Percentiles rank a stretch among this genome's conserved stretches.
Conservation (phyloP, 2,113 vertebrate genomes). For the Lynx canadensis region DNA sequence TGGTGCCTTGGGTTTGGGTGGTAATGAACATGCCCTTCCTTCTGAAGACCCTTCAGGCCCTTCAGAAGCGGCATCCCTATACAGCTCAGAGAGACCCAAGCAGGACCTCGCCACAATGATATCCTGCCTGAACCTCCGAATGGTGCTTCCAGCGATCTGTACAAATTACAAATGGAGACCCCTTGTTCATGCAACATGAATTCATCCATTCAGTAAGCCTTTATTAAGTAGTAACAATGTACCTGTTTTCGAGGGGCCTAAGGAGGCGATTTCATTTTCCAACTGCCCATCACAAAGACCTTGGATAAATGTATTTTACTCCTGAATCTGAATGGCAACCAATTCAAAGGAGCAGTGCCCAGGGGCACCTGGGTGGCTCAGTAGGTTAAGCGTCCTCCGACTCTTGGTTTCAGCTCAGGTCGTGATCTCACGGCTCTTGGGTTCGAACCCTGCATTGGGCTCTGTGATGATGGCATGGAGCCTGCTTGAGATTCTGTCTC, state of each 20-base stretch:
- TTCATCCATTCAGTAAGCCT: neutral
- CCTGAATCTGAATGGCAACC: conserved; percentile 13
- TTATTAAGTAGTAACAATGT: neutral
- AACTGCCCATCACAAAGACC: neutral
- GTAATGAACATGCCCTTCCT: neutral
- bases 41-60: neutral
- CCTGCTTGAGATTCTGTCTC: no score
- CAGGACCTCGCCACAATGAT: neutral
- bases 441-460: no score
- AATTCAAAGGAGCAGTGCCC: neutral
- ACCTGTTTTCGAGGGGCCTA: neutral
- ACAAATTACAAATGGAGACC: neutral
- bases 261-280: conserved; percentile 27
- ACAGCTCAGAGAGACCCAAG: neutral
- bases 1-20: neutral
- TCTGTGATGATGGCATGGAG: no score
- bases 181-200: neutral
- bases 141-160: neutral
- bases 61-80: neutral
- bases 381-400: no score
- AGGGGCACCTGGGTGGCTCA: no score
- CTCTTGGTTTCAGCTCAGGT: no score
- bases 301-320: neutral
- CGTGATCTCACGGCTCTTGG: no score
- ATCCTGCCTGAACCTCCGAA: neutral